Evolutionary conservation across 1,140 invertebrate species (phyloP).

Genomic region (Pachypsylla venusta): DNA sequence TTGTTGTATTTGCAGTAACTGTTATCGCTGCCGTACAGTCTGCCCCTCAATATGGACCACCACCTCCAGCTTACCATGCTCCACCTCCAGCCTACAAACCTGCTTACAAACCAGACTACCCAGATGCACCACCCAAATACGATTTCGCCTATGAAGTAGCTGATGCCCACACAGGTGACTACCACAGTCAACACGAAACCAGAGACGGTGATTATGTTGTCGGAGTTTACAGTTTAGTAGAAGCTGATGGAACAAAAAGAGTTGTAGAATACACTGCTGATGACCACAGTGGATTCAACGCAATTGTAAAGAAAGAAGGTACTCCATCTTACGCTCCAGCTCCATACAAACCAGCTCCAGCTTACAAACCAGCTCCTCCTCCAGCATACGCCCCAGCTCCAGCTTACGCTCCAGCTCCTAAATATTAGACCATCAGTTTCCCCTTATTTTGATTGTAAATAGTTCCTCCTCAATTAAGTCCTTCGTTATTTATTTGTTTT

Average conservation of each 20-base stretch:
- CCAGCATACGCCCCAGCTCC: constrained; percentile 19
- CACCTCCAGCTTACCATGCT: constrained; percentile 20
- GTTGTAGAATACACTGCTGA: constrained; percentile 33
- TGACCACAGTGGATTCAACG: constrained; percentile 31
- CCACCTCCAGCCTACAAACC: constrained; percentile 6
- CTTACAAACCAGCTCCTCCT: constrained; percentile 36
- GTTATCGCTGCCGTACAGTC: neutral
- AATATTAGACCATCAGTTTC: too few relatives aligned
- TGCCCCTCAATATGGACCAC: constrained; percentile 25
- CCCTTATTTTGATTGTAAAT: too few relatives aligned
- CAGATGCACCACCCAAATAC: constrained; percentile 30
- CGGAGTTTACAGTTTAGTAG: constrained; percentile 30
- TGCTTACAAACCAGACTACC: constrained; percentile 16
- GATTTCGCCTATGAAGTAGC: constrained; percentile 38
- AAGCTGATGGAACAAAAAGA: constrained; percentile 32
- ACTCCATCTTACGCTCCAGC: constrained; percentile 23
- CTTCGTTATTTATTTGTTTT: too few relatives aligned
- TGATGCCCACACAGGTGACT: constrained; percentile 36
- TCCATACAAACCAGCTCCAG: constrained; percentile 31
- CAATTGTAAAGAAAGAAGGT: constrained; percentile 29
- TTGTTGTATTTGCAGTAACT: neutral
- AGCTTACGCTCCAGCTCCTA: neutral
- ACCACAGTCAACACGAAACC: constrained; percentile 35
- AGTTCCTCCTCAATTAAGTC: too few relatives aligned
- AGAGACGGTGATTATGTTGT: constrained; percentile 30